Base-by-base conservation (phyloP, 2,113 vertebrate species). In the Carassius carassius region DNA sequence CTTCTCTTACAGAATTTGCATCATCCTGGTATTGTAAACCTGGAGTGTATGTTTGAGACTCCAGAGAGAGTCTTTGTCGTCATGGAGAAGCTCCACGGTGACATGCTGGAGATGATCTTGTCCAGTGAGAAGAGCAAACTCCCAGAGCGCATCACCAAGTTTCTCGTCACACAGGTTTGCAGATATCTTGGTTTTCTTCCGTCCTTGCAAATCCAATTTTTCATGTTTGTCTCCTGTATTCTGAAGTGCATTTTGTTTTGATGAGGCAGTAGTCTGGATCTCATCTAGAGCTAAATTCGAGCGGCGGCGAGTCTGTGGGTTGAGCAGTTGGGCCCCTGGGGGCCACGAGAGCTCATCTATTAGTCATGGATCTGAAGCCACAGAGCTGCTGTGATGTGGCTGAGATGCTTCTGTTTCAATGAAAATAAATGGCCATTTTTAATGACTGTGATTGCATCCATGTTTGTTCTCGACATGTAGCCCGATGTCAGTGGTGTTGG, bases 31-130 rank as follows among this genome's bases (percentile, higher is more conserved):
- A 99, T 99, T 83, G 98, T 99, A 80, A 99, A 99, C 92, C 93
- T 99, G 94, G 98, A 99, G 93, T 98, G 97, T 86, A 99, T 99
- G 98, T 99, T 99, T 88, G 98, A 99, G 94, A 99, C 98, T 0
- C 97, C 97, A 0, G 98, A 99, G 91, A 93, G 98, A 49, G 98
- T 99, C 82, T 99, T 99, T 90, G 98, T 99, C 17, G 97, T 99
- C 85, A 99, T 99, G 98, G 98, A 99, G 93, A 99, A 99, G 91
- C 95, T 99, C 65, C 98, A 99, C 5, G 98, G 98, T 3, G 98
- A 99, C 92, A 99, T 99, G 98, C 90, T 99, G 90, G 98, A 99
- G 93, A 99, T 99, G 98, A 99, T 99, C 91, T 93, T 99, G 37
- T 99, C 98, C 67, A 99, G 98, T 58, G 98, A 99, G 91, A 99